Evolutionary conservation across 1,140 invertebrate genomes (phyloP).

Genomic region (Rhopalosiphum padi): DNA sequence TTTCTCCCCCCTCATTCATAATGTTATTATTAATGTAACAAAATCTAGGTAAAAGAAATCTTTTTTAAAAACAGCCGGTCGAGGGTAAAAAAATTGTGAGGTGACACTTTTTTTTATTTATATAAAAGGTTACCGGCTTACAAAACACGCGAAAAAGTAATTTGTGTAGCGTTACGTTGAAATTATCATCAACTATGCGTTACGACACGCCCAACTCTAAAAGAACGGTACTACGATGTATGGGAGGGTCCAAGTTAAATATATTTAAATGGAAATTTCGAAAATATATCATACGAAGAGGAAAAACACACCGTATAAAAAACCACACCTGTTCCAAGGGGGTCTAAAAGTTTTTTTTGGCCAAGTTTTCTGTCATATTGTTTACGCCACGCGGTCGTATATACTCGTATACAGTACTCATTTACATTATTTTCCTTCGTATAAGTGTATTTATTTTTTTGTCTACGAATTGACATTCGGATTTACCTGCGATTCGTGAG

Average conservation of each 20-base stretch:
- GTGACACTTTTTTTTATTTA: conserved; percentile 31
- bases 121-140: conserved; percentile 35
- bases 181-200: conserved; percentile 51
- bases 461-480: not conserved
- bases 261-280: conserved; percentile 38
- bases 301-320: conserved; percentile 5
- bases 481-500: conserved; percentile 44
- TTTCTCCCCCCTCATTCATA: not conserved
- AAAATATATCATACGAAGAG: conserved; percentile 16
- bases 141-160: conserved; percentile 49
- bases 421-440: not conserved
- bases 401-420: not conserved
- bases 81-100: not conserved
- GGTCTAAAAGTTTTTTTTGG: conserved; percentile 8
- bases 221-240: not conserved
- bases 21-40: not conserved
- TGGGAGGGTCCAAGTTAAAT: not conserved
- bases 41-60: conserved; percentile 36
- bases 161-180: conserved; percentile 44
- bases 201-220: conserved; percentile 20
- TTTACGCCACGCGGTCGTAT: not conserved
- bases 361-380: not conserved
- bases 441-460: not conserved
- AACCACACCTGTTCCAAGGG: conserved; percentile 9
- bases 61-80: conserved; percentile 24